A percentile compares a stretch with the other conserved stretches of the same genome.
phyloP scores from a whole-genome alignment of 2,888 invertebrate genomes.

The Catocala sponsa region DNA sequence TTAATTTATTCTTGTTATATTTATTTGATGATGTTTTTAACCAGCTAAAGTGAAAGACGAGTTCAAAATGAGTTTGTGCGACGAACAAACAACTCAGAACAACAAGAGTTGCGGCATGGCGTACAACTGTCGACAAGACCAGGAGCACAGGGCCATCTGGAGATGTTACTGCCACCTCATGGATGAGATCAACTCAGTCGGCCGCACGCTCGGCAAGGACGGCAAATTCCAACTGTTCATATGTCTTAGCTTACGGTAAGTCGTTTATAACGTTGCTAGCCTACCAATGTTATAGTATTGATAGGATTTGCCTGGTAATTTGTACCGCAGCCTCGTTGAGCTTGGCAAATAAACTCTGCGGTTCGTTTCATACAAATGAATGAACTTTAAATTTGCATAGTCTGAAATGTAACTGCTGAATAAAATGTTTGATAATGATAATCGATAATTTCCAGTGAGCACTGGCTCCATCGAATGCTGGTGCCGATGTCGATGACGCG shows the following conservation, averaged over 20 bases:
- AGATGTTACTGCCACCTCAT: constrained; percentile 96
- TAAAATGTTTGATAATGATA: no score
- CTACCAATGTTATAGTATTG: no score
- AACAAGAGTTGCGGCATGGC: constrained; percentile 75
- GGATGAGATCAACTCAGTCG: constrained; percentile 95
- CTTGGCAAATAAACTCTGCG: no score
- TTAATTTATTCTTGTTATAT: no score
- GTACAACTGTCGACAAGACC: constrained; percentile 81
- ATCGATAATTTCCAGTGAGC: constrained; percentile 89
- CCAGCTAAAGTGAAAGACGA: constrained; percentile 93
- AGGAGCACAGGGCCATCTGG: constrained; percentile 92
- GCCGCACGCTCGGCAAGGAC: constrained; percentile 96
- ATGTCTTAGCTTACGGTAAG: constrained; percentile 96
- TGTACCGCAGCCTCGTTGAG: no score
- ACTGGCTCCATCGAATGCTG: constrained; percentile 96
- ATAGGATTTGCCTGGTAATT: no score
- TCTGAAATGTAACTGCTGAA: no score
- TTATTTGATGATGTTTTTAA: constrained; percentile 43
- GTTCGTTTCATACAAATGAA: no score
- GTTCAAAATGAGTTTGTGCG: constrained; percentile 91
- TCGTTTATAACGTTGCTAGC: background rate
- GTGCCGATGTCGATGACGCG: constrained; percentile 96
- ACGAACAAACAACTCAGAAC: constrained; percentile 81
- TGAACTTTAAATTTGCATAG: no score
- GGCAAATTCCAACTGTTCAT: constrained; percentile 99